Evolutionary conservation across 2,888 invertebrate species (phyloP).

Genomic region (Hymenopus coronatus): DNA sequence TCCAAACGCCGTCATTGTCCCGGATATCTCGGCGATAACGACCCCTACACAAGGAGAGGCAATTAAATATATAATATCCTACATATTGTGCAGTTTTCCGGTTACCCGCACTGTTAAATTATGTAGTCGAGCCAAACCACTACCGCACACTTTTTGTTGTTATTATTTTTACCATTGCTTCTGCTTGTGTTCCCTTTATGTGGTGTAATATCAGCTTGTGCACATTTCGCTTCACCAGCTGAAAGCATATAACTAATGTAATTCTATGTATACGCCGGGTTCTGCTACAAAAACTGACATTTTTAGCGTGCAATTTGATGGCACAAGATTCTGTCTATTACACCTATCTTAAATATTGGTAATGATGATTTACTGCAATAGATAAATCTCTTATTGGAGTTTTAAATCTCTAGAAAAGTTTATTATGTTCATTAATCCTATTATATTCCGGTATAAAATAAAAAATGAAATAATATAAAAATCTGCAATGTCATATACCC

Average conservation of each 20-base stretch:
- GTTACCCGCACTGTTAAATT: slow-evolving; percentile 13
- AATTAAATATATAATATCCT: slow-evolving; percentile 15
- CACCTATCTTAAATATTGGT: too few relatives aligned
- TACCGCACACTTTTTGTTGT: background rate
- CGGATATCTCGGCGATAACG: slow-evolving; percentile 2
- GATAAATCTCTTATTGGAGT: too few relatives aligned
- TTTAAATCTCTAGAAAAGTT: too few relatives aligned
- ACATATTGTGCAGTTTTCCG: background rate
- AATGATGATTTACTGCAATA: too few relatives aligned
- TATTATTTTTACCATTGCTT: background rate
- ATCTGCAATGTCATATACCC: too few relatives aligned
- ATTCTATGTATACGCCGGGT: background rate
- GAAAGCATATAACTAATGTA: background rate
- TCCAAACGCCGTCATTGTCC: slow-evolving; percentile 26
- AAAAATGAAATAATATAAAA: too few relatives aligned
- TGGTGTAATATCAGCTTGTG: background rate
- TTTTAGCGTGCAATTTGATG: too few relatives aligned
- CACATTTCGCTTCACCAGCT: background rate
- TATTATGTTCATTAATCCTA: too few relatives aligned
- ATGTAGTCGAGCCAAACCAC: background rate
- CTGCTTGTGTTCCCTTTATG: background rate
- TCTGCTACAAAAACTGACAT: too few relatives aligned
- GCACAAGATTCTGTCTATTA: too few relatives aligned
- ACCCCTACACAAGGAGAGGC: background rate
- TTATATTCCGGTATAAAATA: too few relatives aligned